These are phyloP conservation scores for Halocynthia roretzi DNA, from an alignment of 23 tunicate species.

Conservation along the genomic window DNA sequence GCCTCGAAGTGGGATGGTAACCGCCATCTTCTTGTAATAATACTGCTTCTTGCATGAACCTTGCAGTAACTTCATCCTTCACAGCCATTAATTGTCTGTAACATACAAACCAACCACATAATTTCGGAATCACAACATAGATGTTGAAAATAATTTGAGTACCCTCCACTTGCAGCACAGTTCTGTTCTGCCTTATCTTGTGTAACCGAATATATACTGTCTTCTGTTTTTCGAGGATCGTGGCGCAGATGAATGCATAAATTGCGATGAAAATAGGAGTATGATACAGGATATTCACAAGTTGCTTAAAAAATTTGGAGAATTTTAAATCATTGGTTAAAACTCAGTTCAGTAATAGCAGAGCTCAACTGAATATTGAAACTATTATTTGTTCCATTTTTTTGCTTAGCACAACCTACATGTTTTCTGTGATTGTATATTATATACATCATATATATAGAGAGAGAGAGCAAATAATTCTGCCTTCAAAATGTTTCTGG, in stretches of 20 bases:
- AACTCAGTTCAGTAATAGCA: neutral
- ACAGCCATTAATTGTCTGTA: slow-evolving; percentile 26
- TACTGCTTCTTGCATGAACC: slow-evolving; percentile 12
- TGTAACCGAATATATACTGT: slow-evolving; percentile 12
- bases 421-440: no score
- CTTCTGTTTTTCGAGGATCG: slow-evolving; percentile 26
- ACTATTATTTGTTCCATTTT: no score
- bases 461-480: no score
- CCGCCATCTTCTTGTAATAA: slow-evolving; percentile 2
- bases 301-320: slow-evolving; percentile 3
- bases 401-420: no score
- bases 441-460: no score
- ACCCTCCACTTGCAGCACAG: slow-evolving; percentile 60
- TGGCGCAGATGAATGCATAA: slow-evolving; percentile 37
- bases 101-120: neutral
- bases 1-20: slow-evolving; percentile 27
- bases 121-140: neutral
- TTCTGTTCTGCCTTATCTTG: slow-evolving; percentile 31
- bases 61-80: slow-evolving; percentile 26
- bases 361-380: neutral
- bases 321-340: neutral
- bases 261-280: slow-evolving; percentile 37
- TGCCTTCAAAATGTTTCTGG: no score
- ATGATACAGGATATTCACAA: slow-evolving; percentile 43
- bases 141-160: neutral